Percentiles rank a stretch among this genome's conserved stretches.
These are phyloP conservation scores for Drosophila neotestacea DNA, from an alignment of 2,888 invertebrate species.

Conservation along the genomic window DNA sequence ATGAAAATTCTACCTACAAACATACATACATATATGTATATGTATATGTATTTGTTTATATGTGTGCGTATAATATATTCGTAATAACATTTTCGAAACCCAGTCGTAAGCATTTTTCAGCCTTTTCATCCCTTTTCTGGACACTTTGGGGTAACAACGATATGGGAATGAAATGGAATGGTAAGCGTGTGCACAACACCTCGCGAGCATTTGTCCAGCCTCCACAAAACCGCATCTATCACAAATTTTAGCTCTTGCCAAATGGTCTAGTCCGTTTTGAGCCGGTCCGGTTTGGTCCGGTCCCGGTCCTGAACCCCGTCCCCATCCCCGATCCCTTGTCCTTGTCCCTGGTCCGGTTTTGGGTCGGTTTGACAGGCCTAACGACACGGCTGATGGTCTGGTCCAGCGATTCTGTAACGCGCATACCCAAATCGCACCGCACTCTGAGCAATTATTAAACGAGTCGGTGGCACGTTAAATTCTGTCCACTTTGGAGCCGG, in stretches of 20 bases:
- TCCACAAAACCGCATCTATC: slow-evolving; percentile 80
- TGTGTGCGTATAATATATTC: slow-evolving; percentile 75
- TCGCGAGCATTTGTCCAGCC: slow-evolving; percentile 72
- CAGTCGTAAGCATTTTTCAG: slow-evolving; percentile 79
- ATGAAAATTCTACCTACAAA: too few relatives aligned
- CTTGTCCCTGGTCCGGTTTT: slow-evolving; percentile 52
- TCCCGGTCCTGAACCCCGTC: slow-evolving; percentile 24
- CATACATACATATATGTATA: slow-evolving; percentile 3
- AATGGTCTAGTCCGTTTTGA: slow-evolving; percentile 56
- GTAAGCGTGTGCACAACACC: slow-evolving; percentile 60
- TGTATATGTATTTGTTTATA: slow-evolving; percentile 24
- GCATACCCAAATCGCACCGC: slow-evolving; percentile 75
- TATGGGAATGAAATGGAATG: slow-evolving; percentile 2
- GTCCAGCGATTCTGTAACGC: slow-evolving; percentile 64
- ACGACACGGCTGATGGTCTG: slow-evolving; percentile 77
- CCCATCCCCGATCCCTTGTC: slow-evolving; percentile 13
- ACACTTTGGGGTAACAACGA: slow-evolving; percentile 68
- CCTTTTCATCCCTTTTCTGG: slow-evolving; percentile 79
- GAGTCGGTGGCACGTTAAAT: slow-evolving; percentile 78
- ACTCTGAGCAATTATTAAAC: slow-evolving; percentile 79
- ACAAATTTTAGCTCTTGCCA: slow-evolving; percentile 68
- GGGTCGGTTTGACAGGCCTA: slow-evolving; percentile 69
- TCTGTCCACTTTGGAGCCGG: slow-evolving; percentile 70
- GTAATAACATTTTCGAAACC: slow-evolving; percentile 77
- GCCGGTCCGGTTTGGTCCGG: slow-evolving; percentile 36